Evolutionary conservation across 2,797 vertebrate species (phyloP), one percentile per base, ranked within the genome.

Genomic region (Lagocephalus sceleratus): DNA sequence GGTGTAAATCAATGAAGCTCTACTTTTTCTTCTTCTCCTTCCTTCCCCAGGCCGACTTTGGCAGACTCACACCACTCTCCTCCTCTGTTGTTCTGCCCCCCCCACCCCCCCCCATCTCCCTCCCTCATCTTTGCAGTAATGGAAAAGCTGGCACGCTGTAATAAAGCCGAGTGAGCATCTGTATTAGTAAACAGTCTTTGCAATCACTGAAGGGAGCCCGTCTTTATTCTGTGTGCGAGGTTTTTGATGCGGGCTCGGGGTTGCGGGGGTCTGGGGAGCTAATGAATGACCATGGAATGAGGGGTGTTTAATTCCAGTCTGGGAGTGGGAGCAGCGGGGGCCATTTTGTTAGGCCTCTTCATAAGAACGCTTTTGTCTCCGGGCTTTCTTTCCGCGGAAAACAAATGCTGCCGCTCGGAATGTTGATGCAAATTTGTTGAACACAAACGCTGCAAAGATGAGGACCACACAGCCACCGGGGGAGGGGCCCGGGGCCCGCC

Each of bases 341-440:
- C 59, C 66, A 47, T 81, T 20, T 75, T 68, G 62, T 65, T 26
- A 71, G 71, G 75, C 42, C 71, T 75, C 67, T 53, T 81, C 79
- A 81, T 83, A 83, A 85, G 69, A 79, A 78, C 57, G 26, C 43
- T 73, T 87, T 88, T 88, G 82, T 84, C 81, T 85, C 82, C 60
- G 44, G 16, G 16, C 8, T 17, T 29, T 60, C 71, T 77, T 84
- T 73, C 72, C 68, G 65, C 75, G 63, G 75, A 69, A 69, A 54
- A 55, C 84, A 82, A 80, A 82, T 76, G 79, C 78, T 62, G 41
- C 40, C 42, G 16, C 40, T 41, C 57, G 73, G 80, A 83, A 84
- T 75, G 78, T 73, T 15, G 62, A 86, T 84, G 86, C 78, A 76
- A 85, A 86, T 83, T 39, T 46, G 61, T 61, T 6, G 25, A 68